Base-by-base conservation (phyloP, 2,113 vertebrate species). In the Bubalus kerabau region DNA sequence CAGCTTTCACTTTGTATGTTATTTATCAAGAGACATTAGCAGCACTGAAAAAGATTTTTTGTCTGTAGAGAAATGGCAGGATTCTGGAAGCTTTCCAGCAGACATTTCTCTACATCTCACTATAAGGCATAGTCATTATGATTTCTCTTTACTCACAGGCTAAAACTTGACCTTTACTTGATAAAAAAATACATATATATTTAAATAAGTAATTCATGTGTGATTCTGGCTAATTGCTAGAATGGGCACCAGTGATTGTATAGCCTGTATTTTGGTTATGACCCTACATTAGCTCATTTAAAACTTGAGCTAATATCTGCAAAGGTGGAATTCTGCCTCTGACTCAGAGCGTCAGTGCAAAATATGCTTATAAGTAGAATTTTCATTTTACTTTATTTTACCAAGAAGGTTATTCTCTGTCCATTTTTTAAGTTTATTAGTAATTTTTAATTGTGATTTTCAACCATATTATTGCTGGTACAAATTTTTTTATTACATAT, bases 341-440 rank as follows among this genome's bases (percentile, higher is more conserved):
- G 2, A 84, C 8, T 74, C 4, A n/a, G 48, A 80, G 32, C 57
- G 67, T 16, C 46, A 80, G 0, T 95, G 28, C 13, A 74, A 97
- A 93, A 67, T 71, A 83, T 1, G 36, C 43, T 86, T 93, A 43
- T 23, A 80, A 60, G 57, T 95, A 14, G 30, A 46, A 60, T 94
- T 91, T 93, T 94, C 32, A 15, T 81, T 64, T 90, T 56, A n/a
- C 46, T 80, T 87, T 80, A 62, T 60, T 91, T 97, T 90, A 57
- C n/a, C 13, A 89, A 93, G 30, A 4, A 15, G 78, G 1, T 78
- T 95, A 80, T 54, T 87, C 32, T 87, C 26, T 60, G 13, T 92
- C 46, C 84, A 24, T 48, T 71, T 85, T 50, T 82, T 85, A 56
- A 83, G 81, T 92, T 88, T 88, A 71, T 60, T 14, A 74, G 43